Conservation (phyloP, 92 coral and sea anemone genomes). For the Epizoanthus illoricatus region DNA sequence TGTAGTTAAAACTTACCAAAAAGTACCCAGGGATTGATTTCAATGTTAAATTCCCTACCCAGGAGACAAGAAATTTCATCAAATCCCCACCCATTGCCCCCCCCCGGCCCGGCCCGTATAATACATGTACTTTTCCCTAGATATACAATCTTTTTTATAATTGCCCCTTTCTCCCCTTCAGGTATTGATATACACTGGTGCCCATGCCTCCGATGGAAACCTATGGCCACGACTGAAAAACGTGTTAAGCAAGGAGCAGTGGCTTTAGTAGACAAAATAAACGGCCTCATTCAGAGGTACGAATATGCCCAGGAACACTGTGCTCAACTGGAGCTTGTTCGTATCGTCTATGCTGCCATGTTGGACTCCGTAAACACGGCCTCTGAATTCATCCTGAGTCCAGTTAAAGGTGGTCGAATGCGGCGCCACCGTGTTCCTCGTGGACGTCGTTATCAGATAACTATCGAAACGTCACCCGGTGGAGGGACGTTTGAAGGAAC, state of each 20-base stretch:
- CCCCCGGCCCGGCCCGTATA: too few species aligned
- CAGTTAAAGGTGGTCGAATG: slow-evolving; percentile 52
- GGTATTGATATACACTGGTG: slow-evolving; percentile 84
- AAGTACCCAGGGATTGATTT: too few species aligned
- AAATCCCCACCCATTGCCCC: too few species aligned
- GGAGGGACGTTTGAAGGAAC: slow-evolving; percentile 76
- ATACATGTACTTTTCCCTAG: background rate
- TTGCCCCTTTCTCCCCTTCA: background rate
- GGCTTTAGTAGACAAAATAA: slow-evolving; percentile 62
- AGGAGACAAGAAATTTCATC: too few species aligned
- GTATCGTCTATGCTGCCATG: slow-evolving; percentile 63
- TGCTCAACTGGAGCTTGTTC: slow-evolving; percentile 56
- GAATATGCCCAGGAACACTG: slow-evolving; percentile 47
- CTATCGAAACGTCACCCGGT: slow-evolving; percentile 69
- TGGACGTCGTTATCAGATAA: slow-evolving; percentile 62
- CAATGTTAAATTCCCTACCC: too few species aligned
- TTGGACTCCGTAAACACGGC: slow-evolving; percentile 40
- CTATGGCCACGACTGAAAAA: slow-evolving; percentile 32
- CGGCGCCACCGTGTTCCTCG: slow-evolving; percentile 56
- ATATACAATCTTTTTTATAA: background rate
- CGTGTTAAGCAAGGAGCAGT: slow-evolving; percentile 59
- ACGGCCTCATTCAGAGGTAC: slow-evolving; percentile 54
- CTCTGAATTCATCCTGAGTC: slow-evolving; percentile 51
- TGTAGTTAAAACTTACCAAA: too few species aligned
- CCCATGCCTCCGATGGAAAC: slow-evolving; percentile 73